Evolutionary conservation across 2,113 vertebrate genomes (phyloP), one percentile per base, ranked within the genome.

Genomic region (cattle (Bos taurus)): DNA sequence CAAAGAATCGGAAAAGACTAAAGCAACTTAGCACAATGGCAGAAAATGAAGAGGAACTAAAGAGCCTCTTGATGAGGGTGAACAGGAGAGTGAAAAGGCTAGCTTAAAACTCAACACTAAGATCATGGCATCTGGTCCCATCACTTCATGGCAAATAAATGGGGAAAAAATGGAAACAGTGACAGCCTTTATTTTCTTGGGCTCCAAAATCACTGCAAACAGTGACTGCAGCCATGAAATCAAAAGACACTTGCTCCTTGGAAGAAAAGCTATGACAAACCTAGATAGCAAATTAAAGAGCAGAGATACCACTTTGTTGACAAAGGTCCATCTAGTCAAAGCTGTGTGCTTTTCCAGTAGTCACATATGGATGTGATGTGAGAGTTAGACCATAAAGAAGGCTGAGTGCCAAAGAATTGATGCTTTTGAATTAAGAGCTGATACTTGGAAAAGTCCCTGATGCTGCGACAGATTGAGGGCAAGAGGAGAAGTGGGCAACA

Each of bases 391-490:
- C 23, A 7, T 43, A 77, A 43, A 71, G 36, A 77, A 77, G 40
- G 23, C 40, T 77, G 40, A 77, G 28, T 77, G 23, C 23, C 71
- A 77, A 77, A 77, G 36, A 43, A 77, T 25, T 43, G 71, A 14
- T 43, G 71, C 36, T 77, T 77, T 26, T 43, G 40, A 43, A 77
- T 77, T 43, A 40, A 71, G 67, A 71, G n/a, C n/a, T 23, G 19
- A 71, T 19, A 40, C 67, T 1, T 71, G 19, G 67, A 71, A 71
- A 71, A 71, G 67, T 71, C n/a, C 67, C 2, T 71, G n/a, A 40
- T 6, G 21, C 10, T 40, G 0, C 0, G 10, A 12, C 19, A 71
- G 67, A 71, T 1, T 71, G n/a, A 71, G n/a, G 21, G 67, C 67
- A 23, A 36, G n/a, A 23, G 67, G n/a, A 40, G 21, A 40, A 40